Conservation (phyloP, 2,888 invertebrate species). For the Caradrina clavipalpis region DNA sequence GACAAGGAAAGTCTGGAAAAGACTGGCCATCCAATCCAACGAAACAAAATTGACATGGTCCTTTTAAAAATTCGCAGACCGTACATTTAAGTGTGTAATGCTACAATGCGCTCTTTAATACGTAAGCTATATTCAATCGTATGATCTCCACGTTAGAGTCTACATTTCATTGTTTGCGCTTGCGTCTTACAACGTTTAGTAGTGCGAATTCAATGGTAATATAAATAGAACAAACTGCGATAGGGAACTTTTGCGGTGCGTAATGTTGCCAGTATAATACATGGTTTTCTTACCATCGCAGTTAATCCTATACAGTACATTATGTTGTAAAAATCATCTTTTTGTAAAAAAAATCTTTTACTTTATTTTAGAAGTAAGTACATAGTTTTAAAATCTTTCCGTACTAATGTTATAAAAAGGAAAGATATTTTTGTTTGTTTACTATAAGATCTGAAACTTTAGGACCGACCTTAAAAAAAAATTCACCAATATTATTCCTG, state of each 20-base stretch:
- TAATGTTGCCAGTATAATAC: conserved; percentile 42
- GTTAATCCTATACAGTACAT: conserved; percentile 3
- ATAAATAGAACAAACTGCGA: conserved; percentile 27
- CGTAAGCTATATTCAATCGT: conserved; percentile 14
- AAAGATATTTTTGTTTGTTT: too few species aligned
- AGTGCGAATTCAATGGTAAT: conserved; percentile 4
- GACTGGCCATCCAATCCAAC: background rate
- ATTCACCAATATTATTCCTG: too few species aligned
- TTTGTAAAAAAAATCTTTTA: too few species aligned
- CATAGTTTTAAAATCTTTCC: too few species aligned
- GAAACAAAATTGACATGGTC: background rate
- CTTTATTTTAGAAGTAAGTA: too few species aligned
- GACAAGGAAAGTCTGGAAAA: background rate
- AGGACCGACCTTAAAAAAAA: too few species aligned
- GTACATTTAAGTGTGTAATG: background rate
- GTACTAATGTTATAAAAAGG: too few species aligned
- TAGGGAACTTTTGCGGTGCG: conserved; percentile 11
- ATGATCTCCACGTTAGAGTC: rapidly evolving
- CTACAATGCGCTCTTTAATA: background rate
- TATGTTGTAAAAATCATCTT: too few species aligned
- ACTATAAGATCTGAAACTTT: too few species aligned
- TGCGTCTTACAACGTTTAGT: conserved; percentile 13
- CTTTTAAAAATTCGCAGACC: background rate
- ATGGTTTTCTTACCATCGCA: conserved; percentile 16
- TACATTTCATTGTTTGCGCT: conserved; percentile 7